Evolutionary conservation across 2,113 vertebrate genomes (phyloP).

Genomic region (Mionectes macconnelli): DNA sequence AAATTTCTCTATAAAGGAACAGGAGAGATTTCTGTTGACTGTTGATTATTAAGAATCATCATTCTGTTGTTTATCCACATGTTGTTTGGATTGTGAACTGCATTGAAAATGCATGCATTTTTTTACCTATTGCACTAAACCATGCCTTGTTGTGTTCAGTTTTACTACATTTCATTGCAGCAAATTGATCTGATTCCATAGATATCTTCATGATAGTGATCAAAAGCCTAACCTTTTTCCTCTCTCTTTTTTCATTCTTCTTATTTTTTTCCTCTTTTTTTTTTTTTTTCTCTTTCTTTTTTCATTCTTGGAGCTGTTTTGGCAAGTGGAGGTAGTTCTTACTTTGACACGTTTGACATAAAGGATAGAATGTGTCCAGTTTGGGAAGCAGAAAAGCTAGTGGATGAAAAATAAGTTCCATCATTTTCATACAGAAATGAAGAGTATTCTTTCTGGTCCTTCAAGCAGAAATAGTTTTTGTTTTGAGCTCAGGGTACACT

Average conservation of each 20-base stretch:
- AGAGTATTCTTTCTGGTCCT: background rate
- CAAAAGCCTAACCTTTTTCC: background rate
- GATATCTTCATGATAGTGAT: background rate
- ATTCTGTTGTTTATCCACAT: background rate
- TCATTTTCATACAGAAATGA: background rate
- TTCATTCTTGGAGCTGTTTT: constrained; percentile 35
- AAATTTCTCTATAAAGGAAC: background rate
- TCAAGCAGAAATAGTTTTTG: background rate
- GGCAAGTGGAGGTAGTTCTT: constrained; percentile 54
- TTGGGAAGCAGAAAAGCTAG: constrained; percentile 1
- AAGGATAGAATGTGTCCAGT: constrained; percentile 33
- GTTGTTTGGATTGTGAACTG: background rate
- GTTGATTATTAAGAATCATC: background rate
- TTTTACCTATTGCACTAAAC: background rate
- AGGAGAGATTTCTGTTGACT: background rate
- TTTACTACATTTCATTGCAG: background rate
- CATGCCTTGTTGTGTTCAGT: accelerated
- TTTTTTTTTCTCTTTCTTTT: background rate
- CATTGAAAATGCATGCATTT: background rate
- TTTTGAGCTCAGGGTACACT: background rate
- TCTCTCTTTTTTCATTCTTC: accelerated
- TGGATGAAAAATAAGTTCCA: background rate
- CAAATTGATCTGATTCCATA: background rate
- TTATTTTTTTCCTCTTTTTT: background rate
- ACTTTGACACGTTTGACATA: constrained; percentile 54